Evolutionary conservation across 2,797 vertebrate genomes (phyloP).

Genomic region (Acipenser ruthenus): DNA sequence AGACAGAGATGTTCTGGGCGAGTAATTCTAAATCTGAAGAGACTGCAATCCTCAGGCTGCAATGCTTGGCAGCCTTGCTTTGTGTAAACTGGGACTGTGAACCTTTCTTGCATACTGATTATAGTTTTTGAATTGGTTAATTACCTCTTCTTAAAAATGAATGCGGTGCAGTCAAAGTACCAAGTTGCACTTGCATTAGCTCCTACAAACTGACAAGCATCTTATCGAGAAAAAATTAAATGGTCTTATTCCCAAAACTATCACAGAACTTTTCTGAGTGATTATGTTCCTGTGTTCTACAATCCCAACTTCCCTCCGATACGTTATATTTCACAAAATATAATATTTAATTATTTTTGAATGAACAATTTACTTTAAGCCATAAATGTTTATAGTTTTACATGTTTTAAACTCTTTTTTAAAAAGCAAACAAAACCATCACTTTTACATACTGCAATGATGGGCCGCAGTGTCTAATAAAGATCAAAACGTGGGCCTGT

Average conservation of each 20-base stretch:
- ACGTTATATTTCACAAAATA: neutral
- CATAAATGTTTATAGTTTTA: no score
- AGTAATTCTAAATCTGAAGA: neutral
- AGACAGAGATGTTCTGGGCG: no score
- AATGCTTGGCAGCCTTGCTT: neutral
- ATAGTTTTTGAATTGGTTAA: constrained; percentile 21
- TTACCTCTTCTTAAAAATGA: constrained; percentile 15
- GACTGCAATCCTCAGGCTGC: neutral
- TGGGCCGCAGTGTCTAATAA: no score
- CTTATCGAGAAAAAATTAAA: no score
- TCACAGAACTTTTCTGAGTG: no score
- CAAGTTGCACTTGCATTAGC: constrained; percentile 9
- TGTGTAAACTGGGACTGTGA: neutral
- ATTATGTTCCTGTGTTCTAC: constrained; percentile 8
- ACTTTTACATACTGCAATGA: no score
- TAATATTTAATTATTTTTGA: no score
- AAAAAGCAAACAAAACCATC: no score
- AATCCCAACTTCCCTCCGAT: constrained; percentile 19
- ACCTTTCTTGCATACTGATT: constrained; percentile 12
- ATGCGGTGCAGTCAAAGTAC: neutral
- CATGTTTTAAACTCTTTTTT: no score
- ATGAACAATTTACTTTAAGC: no score
- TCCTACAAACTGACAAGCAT: neutral
- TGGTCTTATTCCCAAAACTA: neutral
- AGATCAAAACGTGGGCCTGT: no score